A percentile compares a stretch with the other conserved stretches of the same genome.
Conservation (phyloP, 2,888 invertebrate genomes). For the Caenorhabditis panamensis region DNA sequence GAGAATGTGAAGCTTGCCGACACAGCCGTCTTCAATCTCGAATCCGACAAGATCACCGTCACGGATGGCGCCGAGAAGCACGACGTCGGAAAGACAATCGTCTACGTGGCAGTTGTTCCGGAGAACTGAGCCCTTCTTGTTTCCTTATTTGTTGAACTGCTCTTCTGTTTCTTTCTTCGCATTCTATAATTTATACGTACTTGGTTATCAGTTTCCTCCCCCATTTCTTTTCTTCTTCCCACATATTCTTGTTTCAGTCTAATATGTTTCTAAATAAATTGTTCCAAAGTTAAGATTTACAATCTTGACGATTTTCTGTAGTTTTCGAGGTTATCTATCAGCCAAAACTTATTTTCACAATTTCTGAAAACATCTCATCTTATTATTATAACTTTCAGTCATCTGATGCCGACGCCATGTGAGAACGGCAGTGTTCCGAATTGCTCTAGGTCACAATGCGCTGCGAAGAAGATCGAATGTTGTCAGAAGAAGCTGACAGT, state of each 20-base stretch:
- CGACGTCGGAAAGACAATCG: slow-evolving; percentile 63
- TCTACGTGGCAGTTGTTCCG: slow-evolving; percentile 63
- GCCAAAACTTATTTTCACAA: neutral
- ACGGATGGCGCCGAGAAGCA: slow-evolving; percentile 26
- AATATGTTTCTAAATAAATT: neutral
- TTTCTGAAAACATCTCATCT: neutral
- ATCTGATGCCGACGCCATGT: slow-evolving; percentile 36
- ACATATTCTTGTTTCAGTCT: neutral
- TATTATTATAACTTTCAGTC: neutral
- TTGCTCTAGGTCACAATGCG: slow-evolving; percentile 33
- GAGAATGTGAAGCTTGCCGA: slow-evolving; percentile 58
- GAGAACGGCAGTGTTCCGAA: slow-evolving; percentile 19
- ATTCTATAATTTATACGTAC: slow-evolving; percentile 24
- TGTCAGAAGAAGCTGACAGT: slow-evolving; percentile 40
- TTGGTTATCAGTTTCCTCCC: slow-evolving; percentile 9
- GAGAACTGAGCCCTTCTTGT: slow-evolving; percentile 30
- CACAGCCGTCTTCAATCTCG: slow-evolving; percentile 37
- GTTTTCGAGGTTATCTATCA: neutral
- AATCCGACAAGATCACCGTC: slow-evolving; percentile 48
- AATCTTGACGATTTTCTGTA: neutral
- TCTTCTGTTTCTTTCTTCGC: slow-evolving; percentile 15
- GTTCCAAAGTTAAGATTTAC: slow-evolving; percentile 7
- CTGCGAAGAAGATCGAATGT: slow-evolving; percentile 36
- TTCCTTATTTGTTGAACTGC: neutral
- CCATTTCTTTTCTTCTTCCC: too few species aligned